These are phyloP conservation scores for Rhynchomys soricoides DNA, from an alignment of 2,113 vertebrate genomes.

Conservation along the genomic window DNA sequence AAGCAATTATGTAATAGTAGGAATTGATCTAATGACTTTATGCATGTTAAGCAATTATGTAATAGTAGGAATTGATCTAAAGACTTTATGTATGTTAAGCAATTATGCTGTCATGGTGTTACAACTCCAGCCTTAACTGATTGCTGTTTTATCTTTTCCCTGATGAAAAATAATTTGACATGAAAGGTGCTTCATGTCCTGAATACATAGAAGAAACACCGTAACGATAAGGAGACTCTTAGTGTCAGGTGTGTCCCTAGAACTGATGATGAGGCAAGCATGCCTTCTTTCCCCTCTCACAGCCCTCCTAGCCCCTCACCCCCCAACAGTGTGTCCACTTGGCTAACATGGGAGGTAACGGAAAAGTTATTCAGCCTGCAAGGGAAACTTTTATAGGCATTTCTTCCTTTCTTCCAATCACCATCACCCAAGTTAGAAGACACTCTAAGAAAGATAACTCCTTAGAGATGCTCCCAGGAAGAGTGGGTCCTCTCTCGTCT, in stretches of 20 bases:
- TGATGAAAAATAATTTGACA: neutral
- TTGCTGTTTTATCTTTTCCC: neutral
- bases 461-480: neutral
- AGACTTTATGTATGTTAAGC: neutral
- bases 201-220: neutral
- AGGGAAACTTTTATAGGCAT: neutral
- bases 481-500: neutral
- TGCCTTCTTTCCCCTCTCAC: neutral
- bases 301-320: neutral
- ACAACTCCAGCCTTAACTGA: neutral
- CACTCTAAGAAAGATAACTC: neutral
- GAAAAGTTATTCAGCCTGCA: neutral
- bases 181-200: neutral
- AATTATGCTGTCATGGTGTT: neutral
- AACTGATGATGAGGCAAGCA: neutral
- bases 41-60: neutral
- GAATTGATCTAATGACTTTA: neutral
- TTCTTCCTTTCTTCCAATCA: neutral
- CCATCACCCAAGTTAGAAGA: too few relatives aligned
- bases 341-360: too few relatives aligned
- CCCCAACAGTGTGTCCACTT: neutral
- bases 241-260: neutral
- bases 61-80: neutral
- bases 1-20: neutral
- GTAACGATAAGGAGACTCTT: neutral